phyloP scores from a whole-genome alignment of 2,113 vertebrate genomes.

The Casuarius casuarius region DNA sequence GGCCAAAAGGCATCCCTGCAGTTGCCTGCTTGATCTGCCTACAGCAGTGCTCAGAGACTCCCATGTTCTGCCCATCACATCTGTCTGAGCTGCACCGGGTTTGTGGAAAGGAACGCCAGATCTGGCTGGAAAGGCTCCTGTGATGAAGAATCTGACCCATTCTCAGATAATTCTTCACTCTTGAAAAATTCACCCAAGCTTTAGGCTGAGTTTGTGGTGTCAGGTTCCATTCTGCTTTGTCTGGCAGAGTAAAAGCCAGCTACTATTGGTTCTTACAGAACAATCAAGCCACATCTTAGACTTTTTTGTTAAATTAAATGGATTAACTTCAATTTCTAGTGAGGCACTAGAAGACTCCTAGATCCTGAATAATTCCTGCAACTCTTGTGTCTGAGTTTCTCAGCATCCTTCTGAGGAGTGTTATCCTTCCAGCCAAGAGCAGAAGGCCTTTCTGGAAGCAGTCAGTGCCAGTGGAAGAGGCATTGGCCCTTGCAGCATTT shows the following conservation, averaged over 20 bases:
- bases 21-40: not conserved
- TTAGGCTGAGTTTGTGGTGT: not conserved
- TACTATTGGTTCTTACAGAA: not conserved
- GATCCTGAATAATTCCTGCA: not conserved
- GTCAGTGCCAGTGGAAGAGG: fast-evolving
- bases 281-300: not conserved
- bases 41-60: fast-evolving
- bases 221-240: not conserved
- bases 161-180: not conserved
- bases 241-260: not conserved
- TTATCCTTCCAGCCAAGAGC: not conserved
- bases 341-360: too few species aligned
- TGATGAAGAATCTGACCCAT: not conserved
- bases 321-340: not conserved
- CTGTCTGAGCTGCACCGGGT: not conserved
- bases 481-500: not conserved
- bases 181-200: not conserved
- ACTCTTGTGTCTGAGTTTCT: not conserved
- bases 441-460: not conserved
- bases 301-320: not conserved
- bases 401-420: not conserved
- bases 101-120: not conserved
- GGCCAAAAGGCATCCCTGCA: not conserved
- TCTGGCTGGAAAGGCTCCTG: not conserved
- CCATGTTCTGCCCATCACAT: fast-evolving